phyloP scores from a whole-genome alignment of 2,113 vertebrate genomes.

The Zosterops lateralis region DNA sequence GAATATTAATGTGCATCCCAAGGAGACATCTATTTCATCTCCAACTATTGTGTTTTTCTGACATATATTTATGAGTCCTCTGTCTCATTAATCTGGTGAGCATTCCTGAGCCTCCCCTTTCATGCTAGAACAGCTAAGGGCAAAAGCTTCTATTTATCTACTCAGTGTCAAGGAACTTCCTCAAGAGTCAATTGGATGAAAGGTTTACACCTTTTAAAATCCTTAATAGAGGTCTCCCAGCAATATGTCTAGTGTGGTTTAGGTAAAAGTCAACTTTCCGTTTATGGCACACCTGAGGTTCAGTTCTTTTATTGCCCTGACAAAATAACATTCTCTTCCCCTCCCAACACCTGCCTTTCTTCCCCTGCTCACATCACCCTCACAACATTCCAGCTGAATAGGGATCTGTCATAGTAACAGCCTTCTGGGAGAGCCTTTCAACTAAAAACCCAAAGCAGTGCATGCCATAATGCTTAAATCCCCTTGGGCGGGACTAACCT shows the following conservation, averaged over 20 bases:
- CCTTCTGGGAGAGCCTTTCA: not conserved
- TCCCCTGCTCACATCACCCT: conserved; percentile 18
- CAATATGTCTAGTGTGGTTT: conserved; percentile 17
- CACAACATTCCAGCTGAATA: not conserved
- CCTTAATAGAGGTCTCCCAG: conserved; percentile 58
- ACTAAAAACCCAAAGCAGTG: not conserved
- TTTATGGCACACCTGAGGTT: not conserved
- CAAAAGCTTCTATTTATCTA: conserved; percentile 63
- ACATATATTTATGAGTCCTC: conserved; percentile 65
- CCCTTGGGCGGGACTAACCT: not conserved
- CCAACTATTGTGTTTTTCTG: conserved; percentile 56
- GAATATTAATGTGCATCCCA: not conserved
- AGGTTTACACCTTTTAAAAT: conserved; percentile 63
- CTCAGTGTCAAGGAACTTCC: conserved; percentile 36
- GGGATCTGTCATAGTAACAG: conserved; percentile 25
- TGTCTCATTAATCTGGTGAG: conserved; percentile 62
- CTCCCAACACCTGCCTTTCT: not conserved
- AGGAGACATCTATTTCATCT: conserved; percentile 44
- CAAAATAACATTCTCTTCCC: conserved; percentile 23
- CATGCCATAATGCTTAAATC: rapidly evolving
- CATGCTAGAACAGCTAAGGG: conserved; percentile 63
- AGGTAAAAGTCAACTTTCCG: conserved; percentile 43
- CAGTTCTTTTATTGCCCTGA: conserved; percentile 36
- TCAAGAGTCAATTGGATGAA: conserved; percentile 45
- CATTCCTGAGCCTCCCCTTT: conserved; percentile 59